Evolutionary conservation across 2,888 invertebrate genomes (phyloP).

Genomic region (Idaea biselata): DNA sequence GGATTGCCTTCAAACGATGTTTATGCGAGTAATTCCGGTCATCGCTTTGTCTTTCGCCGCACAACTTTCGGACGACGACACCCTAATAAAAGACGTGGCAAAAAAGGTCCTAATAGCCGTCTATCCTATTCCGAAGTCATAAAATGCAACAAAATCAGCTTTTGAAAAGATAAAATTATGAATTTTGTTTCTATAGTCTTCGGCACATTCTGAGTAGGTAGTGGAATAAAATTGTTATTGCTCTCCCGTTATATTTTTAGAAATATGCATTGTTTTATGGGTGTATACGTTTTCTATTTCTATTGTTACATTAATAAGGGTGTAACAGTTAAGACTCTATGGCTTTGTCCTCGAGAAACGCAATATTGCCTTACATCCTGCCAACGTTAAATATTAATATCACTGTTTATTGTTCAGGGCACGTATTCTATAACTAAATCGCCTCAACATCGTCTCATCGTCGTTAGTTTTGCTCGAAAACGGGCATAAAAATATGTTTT

Average conservation of each 20-base stretch:
- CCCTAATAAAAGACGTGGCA: slow-evolving; percentile 79
- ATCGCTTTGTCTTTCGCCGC: slow-evolving; percentile 75
- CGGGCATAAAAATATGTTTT: no score
- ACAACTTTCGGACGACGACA: slow-evolving; percentile 75
- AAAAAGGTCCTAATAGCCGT: slow-evolving; percentile 73
- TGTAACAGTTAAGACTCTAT: slow-evolving; percentile 27
- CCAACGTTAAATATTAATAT: background rate
- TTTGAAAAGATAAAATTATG: slow-evolving; percentile 69
- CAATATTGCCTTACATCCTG: background rate
- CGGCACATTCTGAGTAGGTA: background rate
- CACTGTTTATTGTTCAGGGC: background rate
- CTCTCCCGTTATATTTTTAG: background rate
- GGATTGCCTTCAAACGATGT: slow-evolving; percentile 67
- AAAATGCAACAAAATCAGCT: slow-evolving; percentile 80
- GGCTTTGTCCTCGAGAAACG: slow-evolving; percentile 18
- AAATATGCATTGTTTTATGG: slow-evolving; percentile 57
- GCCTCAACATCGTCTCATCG: no score
- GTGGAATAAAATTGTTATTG: background rate
- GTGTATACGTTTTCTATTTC: slow-evolving; percentile 45
- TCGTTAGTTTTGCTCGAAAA: no score
- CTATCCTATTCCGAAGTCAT: slow-evolving; percentile 77
- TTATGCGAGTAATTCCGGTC: slow-evolving; percentile 73
- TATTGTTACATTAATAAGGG: slow-evolving; percentile 46
- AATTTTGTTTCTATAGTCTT: slow-evolving; percentile 26
- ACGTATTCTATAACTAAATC: no score